A percentile compares a stretch with the other conserved stretches of the same genome.
Evolutionary conservation across 2,888 invertebrate species (phyloP).

Genomic region (Macrophya alboannulata): DNA sequence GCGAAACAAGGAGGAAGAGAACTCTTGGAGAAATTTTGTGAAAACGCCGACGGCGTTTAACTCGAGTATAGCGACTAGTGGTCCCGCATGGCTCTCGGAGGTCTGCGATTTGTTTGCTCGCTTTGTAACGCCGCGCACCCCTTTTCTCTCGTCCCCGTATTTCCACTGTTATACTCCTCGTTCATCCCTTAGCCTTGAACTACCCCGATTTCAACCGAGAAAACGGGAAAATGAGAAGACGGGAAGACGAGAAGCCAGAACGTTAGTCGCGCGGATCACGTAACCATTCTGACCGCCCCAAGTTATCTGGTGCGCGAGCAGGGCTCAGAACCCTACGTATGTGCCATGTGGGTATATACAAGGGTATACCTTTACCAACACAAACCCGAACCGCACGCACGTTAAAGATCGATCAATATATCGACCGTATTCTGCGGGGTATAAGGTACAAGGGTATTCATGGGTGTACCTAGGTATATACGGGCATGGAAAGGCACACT

Average conservation of each 20-base stretch:
- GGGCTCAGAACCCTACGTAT: not conserved
- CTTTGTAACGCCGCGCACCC: constrained; percentile 42
- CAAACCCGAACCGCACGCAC: constrained; percentile 3
- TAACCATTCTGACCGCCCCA: constrained; percentile 17
- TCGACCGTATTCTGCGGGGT: constrained; percentile 12
- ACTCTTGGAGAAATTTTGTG: constrained; percentile 12
- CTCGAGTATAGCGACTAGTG: constrained; percentile 21
- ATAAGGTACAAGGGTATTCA: not conserved
- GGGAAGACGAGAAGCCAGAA: constrained; percentile 4
- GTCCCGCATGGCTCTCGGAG: constrained; percentile 18
- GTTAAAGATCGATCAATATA: constrained; percentile 48
- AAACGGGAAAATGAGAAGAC: not conserved
- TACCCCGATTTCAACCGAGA: not conserved
- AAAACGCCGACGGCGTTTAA: constrained; percentile 46
- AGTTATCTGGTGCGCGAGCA: constrained; percentile 31
- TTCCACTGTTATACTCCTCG: not conserved
- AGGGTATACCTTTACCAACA: not conserved
- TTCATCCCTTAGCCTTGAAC: constrained; percentile 31
- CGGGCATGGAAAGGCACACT: not conserved
- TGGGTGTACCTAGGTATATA: not conserved
- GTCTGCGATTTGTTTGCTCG: constrained; percentile 45
- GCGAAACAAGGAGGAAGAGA: not conserved
- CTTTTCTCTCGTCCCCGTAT: not conserved
- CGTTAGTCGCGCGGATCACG: constrained; percentile 36
- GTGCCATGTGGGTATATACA: not conserved